Evolutionary conservation across 2,888 invertebrate species (phyloP).

Genomic region (Julus scanicus): DNA sequence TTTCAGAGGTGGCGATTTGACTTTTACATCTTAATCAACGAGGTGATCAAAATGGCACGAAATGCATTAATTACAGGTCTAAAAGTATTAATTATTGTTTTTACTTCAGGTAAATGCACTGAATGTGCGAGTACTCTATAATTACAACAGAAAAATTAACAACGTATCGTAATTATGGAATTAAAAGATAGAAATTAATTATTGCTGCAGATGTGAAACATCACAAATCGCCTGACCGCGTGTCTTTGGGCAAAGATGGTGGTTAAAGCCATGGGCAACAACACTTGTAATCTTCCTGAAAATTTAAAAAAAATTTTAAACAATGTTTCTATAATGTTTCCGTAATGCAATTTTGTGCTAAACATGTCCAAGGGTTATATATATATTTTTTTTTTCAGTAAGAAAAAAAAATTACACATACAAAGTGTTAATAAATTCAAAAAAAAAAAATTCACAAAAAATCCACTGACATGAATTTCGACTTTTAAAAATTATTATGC

Average conservation of each 20-base stretch:
- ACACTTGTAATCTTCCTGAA: not conserved
- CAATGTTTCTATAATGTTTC: not conserved
- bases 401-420: not conserved
- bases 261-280: not conserved
- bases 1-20: not conserved
- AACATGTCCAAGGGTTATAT: not conserved
- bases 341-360: not conserved
- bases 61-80: slow-evolving; percentile 25
- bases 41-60: slow-evolving; percentile 1
- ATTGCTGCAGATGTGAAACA: not conserved
- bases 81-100: slow-evolving; percentile 3
- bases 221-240: not conserved
- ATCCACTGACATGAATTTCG: not conserved
- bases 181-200: slow-evolving; percentile 40
- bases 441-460: not conserved
- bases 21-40: slow-evolving; percentile 6
- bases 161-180: slow-evolving; percentile 21
- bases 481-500: not conserved
- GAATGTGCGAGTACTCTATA: not conserved
- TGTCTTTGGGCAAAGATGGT: not conserved
- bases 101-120: not conserved
- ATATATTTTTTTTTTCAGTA: not conserved
- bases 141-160: slow-evolving; percentile 29
- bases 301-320: not conserved
- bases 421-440: not conserved